Base-by-base conservation (phyloP, 2,113 vertebrate genomes). In the Mesitornis unicolor region DNA sequence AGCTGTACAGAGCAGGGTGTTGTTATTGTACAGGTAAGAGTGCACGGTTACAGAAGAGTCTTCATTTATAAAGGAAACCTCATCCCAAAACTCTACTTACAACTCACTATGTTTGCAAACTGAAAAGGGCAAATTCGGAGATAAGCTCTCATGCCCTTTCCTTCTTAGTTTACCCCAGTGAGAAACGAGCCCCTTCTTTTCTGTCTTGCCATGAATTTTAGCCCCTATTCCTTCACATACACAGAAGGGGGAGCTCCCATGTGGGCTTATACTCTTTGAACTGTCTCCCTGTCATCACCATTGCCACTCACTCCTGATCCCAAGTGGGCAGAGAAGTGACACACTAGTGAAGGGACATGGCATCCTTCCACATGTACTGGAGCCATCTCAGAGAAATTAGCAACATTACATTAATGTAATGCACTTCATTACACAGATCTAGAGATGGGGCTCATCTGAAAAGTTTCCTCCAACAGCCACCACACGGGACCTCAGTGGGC, bases 311-410 rank as follows among this genome's bases (percentile, higher is more conserved):
- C 28, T 29, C 47, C 35, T 54, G 36, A 59, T 29, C 40, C 47
- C 47, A 14, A 45, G 6, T 13, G 35, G 16, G 11, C 35, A 64
- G 38, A 67, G 43, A 80, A 84, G 38, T 0, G 0, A 26, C 21
- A n/a, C 7, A 43, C 11, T 26, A 56, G 29, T 17, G n/a, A 83
- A 85, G 20, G 20, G 59, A 19, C 31, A 53, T 5, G 9, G 7
- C 6, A 12, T 40, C 38, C 26, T 89, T 80, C 51, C 56, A 81
- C 28, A 28, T 3, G 13, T 21, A 19, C 14, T 16, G 43, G 15
- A 68, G 33, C 20, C 21, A 78, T 31, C 26, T 38, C 56, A 9
- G 33, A 61, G 33, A 87, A 70, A 89, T 51, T 18, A 86, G 8
- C 29, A 54, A 45, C 3, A 4, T 11, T 43, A 33, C 45, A 24